phyloP scores from a whole-genome alignment of 2,888 invertebrate genomes.

The Phania funesta region DNA sequence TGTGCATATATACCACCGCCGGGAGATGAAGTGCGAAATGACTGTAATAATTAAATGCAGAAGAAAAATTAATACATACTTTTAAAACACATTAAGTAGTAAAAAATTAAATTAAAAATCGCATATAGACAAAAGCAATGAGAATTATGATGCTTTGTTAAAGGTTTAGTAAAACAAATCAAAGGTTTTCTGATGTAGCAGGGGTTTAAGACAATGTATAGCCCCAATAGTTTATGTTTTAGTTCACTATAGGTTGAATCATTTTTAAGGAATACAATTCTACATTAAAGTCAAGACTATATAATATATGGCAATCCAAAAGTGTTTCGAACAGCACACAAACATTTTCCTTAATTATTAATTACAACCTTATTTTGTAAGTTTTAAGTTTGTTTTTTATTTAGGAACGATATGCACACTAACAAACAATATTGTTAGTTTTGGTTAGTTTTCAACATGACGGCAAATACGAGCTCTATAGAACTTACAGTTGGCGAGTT shows the following conservation, averaged over 20 bases:
- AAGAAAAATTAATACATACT: conserved; percentile 36
- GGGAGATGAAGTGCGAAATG: conserved; percentile 79
- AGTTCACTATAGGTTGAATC: too few species aligned
- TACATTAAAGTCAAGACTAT: too few species aligned
- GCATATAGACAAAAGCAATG: neutral
- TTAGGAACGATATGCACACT: neutral
- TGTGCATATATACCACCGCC: conserved; percentile 80
- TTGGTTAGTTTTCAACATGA: conserved; percentile 58
- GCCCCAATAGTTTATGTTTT: neutral
- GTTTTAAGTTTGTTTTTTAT: neutral
- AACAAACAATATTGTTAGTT: conserved; percentile 69
- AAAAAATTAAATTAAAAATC: neutral
- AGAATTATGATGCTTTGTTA: conserved; percentile 13
- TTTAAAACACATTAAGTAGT: neutral
- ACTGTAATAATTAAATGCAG: conserved; percentile 72
- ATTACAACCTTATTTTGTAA: neutral
- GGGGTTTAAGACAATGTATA: neutral
- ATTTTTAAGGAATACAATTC: too few species aligned
- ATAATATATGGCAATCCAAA: too few species aligned
- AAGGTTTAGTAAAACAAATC: neutral
- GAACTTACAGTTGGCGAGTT: conserved; percentile 74
- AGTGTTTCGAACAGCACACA: too few species aligned
- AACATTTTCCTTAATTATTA: too few species aligned
- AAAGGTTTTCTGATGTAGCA: neutral
- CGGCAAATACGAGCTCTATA: conserved; percentile 36